Evolutionary conservation across 1,140 invertebrate species (phyloP), one percentile per base, ranked within the genome.

Genomic region (Nymphalis io): DNA sequence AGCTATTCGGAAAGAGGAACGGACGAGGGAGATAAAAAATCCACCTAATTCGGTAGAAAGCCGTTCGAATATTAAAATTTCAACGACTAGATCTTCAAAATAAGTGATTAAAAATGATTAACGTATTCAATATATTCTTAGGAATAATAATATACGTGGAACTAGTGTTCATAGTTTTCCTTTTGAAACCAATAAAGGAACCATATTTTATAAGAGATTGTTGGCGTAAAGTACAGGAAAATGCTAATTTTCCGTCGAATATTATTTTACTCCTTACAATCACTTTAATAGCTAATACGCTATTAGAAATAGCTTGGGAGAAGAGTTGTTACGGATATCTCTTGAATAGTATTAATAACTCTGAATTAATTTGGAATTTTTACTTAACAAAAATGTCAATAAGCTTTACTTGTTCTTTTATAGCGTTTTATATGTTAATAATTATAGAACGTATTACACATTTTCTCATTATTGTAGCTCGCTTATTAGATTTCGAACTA

Each of bases 401-500:
- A 20, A 70, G 66, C 23, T 77, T 74, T 46, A 77, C 67, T 8
- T 79, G 73, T 73, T 83, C 75, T 38, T 70, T 78, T 38, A 71
- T 80, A 27, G 60, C 73, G 18, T n/a, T 85, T 5, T 83, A 78
- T 51, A 61, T 84, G 11, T 65, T 84, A 11, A 40, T 79, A 12
- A 44, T 88, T 15, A 79, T 86, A 51, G 79, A 83, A 59, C 83
- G 78, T 64, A 53, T 85, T 5, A 61, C 63, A 6, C 66, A 76
- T 38, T 83, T 84, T 57, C 38, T 77, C 3, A 70, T 85, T 23
- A 72, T 33, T 11, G 76, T 86, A 16, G 82, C 84, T 15, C 59
- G 79, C 4, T 67, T 88, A 46, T 55, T 88, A 8, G 84, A 88
- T 64, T 88, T 81, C 67, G 84, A 88, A 27, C 42, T 85, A 5